A percentile compares a stretch with the other conserved stretches of the same genome.
Conservation (phyloP, 2,113 vertebrate genomes). For the Micromys minutus region DNA sequence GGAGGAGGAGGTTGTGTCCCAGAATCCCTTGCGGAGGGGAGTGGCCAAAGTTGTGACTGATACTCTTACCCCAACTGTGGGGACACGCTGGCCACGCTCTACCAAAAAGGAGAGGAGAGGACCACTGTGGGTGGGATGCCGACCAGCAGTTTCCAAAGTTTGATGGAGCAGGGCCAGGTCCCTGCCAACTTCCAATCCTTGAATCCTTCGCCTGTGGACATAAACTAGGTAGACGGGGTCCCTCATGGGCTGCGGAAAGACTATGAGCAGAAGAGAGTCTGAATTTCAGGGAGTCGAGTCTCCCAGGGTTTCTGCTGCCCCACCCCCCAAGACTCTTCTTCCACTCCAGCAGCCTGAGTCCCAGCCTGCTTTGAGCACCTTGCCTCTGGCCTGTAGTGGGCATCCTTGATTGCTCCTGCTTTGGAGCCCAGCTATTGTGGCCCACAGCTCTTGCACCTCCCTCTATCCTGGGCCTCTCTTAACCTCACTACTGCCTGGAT, state of each 20-base stretch:
- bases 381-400: neutral
- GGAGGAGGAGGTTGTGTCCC: neutral
- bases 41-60: too few species aligned
- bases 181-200: neutral
- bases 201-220: neutral
- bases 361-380: neutral
- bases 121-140: neutral
- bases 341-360: neutral
- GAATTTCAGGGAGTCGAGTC: neutral
- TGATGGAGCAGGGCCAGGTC: neutral
- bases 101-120: too few species aligned
- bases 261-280: neutral
- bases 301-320: neutral
- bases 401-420: neutral
- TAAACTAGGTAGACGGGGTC: too few species aligned
- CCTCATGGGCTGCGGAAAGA: neutral
- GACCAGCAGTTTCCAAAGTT: neutral
- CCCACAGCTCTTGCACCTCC: neutral
- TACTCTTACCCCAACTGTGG: neutral
- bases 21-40: neutral
- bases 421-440: neutral
- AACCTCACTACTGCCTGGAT: too few species aligned
- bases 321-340: too few species aligned
- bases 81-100: neutral
- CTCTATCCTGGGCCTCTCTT: neutral